These are phyloP conservation scores for Catharus fuscescens DNA, from an alignment of 2,113 vertebrate genomes.

Conservation along the genomic window DNA sequence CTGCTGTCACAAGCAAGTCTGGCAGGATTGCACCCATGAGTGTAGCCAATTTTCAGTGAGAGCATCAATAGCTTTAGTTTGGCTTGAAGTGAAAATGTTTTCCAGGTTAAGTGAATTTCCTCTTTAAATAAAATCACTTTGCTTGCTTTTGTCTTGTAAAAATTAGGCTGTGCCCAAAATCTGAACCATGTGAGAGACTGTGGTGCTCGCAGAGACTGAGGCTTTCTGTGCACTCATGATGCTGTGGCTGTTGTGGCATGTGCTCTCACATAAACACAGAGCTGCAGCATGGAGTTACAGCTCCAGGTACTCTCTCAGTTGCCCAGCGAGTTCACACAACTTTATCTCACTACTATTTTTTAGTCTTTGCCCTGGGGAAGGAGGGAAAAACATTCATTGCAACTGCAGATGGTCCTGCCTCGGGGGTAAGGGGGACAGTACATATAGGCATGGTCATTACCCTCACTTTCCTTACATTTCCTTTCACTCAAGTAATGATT, in stretches of 20 bases:
- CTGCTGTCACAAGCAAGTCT: not conserved
- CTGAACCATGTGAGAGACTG: not conserved
- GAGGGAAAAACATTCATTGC: not conserved
- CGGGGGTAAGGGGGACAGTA: not conserved
- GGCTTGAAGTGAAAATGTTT: not conserved
- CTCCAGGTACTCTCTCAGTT: not conserved
- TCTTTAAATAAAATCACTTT: not conserved
- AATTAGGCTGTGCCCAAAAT: not conserved
- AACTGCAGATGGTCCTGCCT: not conserved
- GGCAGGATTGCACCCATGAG: not conserved
- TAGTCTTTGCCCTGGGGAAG: not conserved
- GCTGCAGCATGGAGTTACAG: not conserved
- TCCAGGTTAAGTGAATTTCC: not conserved
- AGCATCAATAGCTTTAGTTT: not conserved
- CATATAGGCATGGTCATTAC: not conserved
- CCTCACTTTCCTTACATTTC: not conserved
- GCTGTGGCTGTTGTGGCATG: not conserved
- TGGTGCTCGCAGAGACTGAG: not conserved
- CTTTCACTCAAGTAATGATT: not conserved
- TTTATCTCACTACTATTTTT: not conserved
- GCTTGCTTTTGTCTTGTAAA: not conserved
- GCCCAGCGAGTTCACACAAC: not conserved
- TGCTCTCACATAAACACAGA: not conserved
- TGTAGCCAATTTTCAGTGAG: not conserved
- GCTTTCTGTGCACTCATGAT: not conserved